Conservation (phyloP, 2,797 vertebrate genomes). For the Liparis tanakae region DNA sequence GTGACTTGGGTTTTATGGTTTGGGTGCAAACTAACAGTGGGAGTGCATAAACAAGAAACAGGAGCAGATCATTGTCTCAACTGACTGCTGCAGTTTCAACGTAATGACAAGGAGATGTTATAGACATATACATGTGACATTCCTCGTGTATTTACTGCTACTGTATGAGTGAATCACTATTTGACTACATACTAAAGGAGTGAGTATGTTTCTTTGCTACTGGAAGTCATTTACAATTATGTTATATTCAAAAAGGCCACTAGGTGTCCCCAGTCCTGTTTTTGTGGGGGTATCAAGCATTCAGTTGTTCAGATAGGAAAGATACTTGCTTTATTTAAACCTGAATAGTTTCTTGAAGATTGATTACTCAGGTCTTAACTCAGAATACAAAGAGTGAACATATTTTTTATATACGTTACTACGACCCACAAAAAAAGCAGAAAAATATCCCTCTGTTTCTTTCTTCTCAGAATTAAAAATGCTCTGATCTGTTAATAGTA, state of each 20-base stretch:
- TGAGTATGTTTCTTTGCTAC: neutral
- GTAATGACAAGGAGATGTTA: neutral
- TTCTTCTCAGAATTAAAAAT: neutral
- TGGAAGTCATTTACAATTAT: conserved; percentile 23
- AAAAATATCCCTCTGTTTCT: neutral
- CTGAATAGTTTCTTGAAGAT: neutral
- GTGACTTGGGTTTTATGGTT: conserved; percentile 25
- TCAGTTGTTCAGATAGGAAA: conserved; percentile 31
- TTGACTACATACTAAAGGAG: neutral
- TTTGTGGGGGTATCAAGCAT: conserved; percentile 35
- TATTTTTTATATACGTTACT: neutral
- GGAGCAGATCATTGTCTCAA: conserved; percentile 1
- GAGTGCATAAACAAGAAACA: conserved; percentile 13
- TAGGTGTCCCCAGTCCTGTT: conserved; percentile 83
- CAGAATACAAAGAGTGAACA: neutral
- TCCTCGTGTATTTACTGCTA: neutral
- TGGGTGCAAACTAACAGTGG: conserved; percentile 15
- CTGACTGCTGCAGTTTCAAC: neutral
- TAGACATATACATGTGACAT: conserved; percentile 5
- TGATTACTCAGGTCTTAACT: neutral
- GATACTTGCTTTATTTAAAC: neutral
- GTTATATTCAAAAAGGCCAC: conserved; percentile 70
- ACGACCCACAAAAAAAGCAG: neutral
- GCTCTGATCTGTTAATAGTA: neutral
- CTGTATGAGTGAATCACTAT: neutral